Base-by-base conservation (phyloP, 2,888 invertebrate genomes). In the Quadroppia sp. region DNA sequence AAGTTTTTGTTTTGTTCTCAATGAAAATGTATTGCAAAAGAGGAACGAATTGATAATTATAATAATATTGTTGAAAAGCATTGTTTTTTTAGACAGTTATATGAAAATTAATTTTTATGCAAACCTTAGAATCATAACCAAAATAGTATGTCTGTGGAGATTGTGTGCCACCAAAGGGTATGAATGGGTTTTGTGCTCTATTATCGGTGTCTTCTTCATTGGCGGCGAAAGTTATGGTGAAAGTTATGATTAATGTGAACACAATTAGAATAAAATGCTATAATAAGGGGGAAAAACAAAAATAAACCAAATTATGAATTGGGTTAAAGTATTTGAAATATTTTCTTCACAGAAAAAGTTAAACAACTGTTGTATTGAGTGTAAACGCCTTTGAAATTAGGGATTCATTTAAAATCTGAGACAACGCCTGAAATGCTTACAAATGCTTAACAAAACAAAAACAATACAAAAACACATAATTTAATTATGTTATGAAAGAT, bases 91-190 rank as follows among this genome's bases (percentile, higher is more conserved):
- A n/a, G n/a, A n/a, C n/a, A n/a, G n/a, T n/a, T n/a, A n/a, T n/a
- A n/a, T n/a, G n/a, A n/a, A n/a, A n/a, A 56, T 9, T 28, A 20
- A 17, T 17, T 45, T 50, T 13, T n/a, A 25, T 20, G 20, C 28
- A 4, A 36, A 64, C 64, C 64, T 64, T 64, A 15, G 64, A 64
- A 25, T 74, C 74, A 59, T 74, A 74, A 17, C 74, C 74, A 36
- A 74, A 74, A 40, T 74, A 40, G 56, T 74, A 74, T 2, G 74
- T 74, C 40, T 36, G 64, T 13, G 70, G 30, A 30, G 56, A 23
- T 17, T 48, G 50, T 23, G 53, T 70, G 30, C 11, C 36, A 7
- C 56, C 74, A 13, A 71, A 56, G 7, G 53, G 36, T 48, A 53
- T 36, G 50, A 53, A 64, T 32, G 32, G 11, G 36, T 64, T 36